Evolutionary conservation across 1,140 invertebrate genomes (phyloP), one percentile per base, ranked within the genome.

Genomic region (Lutraria rhynchaena): DNA sequence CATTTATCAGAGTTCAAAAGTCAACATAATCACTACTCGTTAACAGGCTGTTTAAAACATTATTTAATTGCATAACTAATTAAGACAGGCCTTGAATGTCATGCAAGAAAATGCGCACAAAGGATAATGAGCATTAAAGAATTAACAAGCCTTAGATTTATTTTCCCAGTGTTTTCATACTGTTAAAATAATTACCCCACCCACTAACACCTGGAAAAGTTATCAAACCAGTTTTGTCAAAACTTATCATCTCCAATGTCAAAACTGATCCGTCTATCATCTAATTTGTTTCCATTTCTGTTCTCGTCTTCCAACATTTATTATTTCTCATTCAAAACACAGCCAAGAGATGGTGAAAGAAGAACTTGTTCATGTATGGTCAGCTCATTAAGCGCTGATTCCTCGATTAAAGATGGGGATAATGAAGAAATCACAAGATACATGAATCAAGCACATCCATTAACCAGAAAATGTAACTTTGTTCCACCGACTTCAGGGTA

Each of bases 351-450:
- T 29, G 37, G 55, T 53, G 24, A 70, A 75, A 75, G 44, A 51
- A 41, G 63, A 49, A 22, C 73, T 22, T n/a, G 44, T 70, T 53
- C 70, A 69, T 80, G 67, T 80, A 80, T 60, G 65, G 27, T 61
- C 57, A 61, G 33, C 73, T 75, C 73, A 61, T 75, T 51, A 75
- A 37, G 19, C 17, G 35, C n/a, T 24, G 15, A 44, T 19, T 61
- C 15, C 22, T 41, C 19, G 44, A 80, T 27, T 35, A 53, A 35
- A 41, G 37, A 7, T 41, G 37, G 37, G 15, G 15, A 5, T 67
- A 80, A 80, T 80, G 76, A 80, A 80, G 76, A 80, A 80, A 80
- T 80, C 76, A 80, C 55, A 69, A 41, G 57, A 61, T 75, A 60
- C 44, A 55, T 37, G 73, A 75, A 60, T 75, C 73, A 60, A 75